Percentiles rank a stretch among this genome's conserved stretches.
Conservation (phyloP, 1,140 invertebrate species). For the Diploscapter pachys region DNA sequence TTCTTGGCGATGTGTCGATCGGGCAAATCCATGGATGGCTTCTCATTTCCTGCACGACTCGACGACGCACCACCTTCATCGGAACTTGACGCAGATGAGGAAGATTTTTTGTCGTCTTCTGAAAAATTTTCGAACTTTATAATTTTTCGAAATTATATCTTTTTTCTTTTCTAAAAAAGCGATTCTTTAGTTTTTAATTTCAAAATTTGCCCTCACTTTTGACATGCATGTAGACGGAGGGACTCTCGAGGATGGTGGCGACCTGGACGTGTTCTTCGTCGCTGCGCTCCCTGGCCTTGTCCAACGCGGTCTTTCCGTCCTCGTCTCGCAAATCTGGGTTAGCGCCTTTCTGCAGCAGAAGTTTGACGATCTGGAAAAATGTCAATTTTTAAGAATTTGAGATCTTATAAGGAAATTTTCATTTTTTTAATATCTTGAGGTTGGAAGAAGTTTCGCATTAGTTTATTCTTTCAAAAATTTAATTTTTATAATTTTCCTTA, state of each 20-base stretch:
- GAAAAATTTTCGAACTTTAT: conserved; percentile 63
- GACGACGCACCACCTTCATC: no score
- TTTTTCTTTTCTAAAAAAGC: no score
- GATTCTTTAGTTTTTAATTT: no score
- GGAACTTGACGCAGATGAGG: background rate
- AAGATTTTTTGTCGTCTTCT: conserved; percentile 65
- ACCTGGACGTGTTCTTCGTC: conserved; percentile 84
- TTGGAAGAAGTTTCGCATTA: no score
- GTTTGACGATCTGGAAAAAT: conserved; percentile 61
- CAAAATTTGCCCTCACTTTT: background rate
- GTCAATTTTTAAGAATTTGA: conserved; percentile 3
- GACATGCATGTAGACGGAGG: conserved; percentile 63
- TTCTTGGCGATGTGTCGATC: conserved; percentile 93
- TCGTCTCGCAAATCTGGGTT: conserved; percentile 94
- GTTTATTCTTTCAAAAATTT: background rate
- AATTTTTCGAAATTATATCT: no score
- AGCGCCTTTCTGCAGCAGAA: conserved; percentile 88
- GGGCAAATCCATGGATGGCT: conserved; percentile 67
- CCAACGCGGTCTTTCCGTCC: conserved; percentile 82
- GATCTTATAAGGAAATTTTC: background rate
- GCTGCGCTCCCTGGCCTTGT: conserved; percentile 91
- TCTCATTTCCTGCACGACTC: background rate
- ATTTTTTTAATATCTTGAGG: no score
- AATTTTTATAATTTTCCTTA: conserved; percentile 59
- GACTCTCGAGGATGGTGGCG: conserved; percentile 85